Percentiles rank a stretch among this genome's conserved stretches.
These are phyloP conservation scores for Auanema sp. DNA, from an alignment of 2,888 invertebrate genomes.

Conservation along the genomic window DNA sequence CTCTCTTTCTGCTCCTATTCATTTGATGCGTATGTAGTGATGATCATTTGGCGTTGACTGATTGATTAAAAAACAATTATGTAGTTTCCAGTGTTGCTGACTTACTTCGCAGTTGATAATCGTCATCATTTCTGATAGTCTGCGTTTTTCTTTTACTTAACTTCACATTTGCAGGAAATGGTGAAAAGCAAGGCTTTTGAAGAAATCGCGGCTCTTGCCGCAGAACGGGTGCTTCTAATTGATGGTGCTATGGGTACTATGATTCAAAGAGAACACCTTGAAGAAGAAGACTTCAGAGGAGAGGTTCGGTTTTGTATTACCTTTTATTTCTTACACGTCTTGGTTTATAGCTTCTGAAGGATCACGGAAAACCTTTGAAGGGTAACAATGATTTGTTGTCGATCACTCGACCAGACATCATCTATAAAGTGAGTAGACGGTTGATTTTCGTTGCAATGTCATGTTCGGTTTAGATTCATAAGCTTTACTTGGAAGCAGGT, in stretches of 20 bases:
- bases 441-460: constrained; percentile 4
- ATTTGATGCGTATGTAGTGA: too few species aligned
- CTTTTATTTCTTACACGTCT: not conserved
- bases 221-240: constrained; percentile 51
- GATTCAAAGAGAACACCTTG: constrained; percentile 69
- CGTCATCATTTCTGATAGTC: too few species aligned
- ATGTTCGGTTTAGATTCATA: constrained; percentile 39
- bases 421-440: constrained; percentile 66
- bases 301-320: constrained; percentile 23
- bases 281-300: constrained; percentile 69
- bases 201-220: constrained; percentile 37
- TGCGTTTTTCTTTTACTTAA: too few species aligned
- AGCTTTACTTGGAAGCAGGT: constrained; percentile 69
- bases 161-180: too few species aligned
- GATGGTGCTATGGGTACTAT: constrained; percentile 72
- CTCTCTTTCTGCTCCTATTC: too few species aligned
- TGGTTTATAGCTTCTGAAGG: constrained; percentile 64
- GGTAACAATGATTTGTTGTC: constrained; percentile 71
- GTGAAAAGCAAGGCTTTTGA: constrained; percentile 32
- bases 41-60: too few species aligned
- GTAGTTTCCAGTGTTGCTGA: too few species aligned
- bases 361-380: constrained; percentile 67
- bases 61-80: too few species aligned
- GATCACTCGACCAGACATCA: constrained; percentile 69
- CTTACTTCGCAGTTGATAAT: too few species aligned